A percentile compares a stretch with the other conserved stretches of the same genome.
Conservation (phyloP, 1,140 invertebrate genomes). For the Megalonaias nervosa region DNA sequence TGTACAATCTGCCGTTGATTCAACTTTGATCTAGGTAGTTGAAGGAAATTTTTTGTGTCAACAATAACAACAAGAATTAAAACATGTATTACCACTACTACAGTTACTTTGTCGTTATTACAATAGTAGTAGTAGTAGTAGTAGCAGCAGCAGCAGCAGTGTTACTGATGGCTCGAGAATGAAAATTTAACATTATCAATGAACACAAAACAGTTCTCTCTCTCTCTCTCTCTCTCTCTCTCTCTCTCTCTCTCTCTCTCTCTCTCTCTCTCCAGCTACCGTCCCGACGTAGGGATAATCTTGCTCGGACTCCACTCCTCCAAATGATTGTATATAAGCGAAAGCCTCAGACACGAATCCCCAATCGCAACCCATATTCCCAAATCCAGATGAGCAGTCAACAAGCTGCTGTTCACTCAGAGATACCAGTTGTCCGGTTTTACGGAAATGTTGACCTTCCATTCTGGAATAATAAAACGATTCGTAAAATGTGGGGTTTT, state of each 20-base stretch:
- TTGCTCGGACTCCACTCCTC: slow-evolving; percentile 2
- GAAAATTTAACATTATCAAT: not conserved
- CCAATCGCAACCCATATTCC: not conserved
- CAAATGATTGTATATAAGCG: not conserved
- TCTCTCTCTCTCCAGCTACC: slow-evolving; percentile 6
- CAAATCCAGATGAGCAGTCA: slow-evolving; percentile 42
- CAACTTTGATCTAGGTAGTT: too few relatives aligned
- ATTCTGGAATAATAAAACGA: slow-evolving; percentile 26
- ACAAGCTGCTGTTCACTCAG: slow-evolving; percentile 55
- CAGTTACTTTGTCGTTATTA: too few relatives aligned
- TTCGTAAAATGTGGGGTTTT: too few relatives aligned
- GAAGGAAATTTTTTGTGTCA: too few relatives aligned
- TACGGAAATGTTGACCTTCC: slow-evolving; percentile 50
- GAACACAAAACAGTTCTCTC: not conserved
- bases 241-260: slow-evolving; percentile 21
- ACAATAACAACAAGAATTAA: too few relatives aligned
- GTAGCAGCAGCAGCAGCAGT: too few relatives aligned
- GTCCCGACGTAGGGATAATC: not conserved
- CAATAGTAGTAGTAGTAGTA: too few relatives aligned
- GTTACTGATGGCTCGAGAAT: too few relatives aligned
- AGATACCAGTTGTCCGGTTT: slow-evolving; percentile 38
- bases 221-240: slow-evolving; percentile 2
- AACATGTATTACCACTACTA: too few relatives aligned
- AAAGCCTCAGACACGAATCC: not conserved
- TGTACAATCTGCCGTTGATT: too few relatives aligned